Evolutionary conservation across 2,888 invertebrate species (phyloP), one percentile per base, ranked within the genome.

Genomic region (Hydrotaea cyrtoneurina): DNA sequence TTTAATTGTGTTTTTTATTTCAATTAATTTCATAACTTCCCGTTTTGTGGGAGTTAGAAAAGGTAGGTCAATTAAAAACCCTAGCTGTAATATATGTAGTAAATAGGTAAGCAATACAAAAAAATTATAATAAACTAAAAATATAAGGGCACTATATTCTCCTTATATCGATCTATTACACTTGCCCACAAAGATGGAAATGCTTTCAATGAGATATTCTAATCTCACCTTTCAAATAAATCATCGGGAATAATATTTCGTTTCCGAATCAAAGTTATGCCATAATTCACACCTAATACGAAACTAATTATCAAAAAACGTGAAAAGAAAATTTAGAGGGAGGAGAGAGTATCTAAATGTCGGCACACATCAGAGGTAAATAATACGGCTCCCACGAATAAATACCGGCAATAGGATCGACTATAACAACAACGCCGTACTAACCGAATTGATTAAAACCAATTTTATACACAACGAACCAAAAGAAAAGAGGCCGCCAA

Each of bases 301-400:
- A 75, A 81, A 81, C 71, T 71, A 75, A 84, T 78, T 84, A 79
- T 57, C 50, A 62, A 75, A 81, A 46, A 46, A 46, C 39, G 13
- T 46, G 17, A 69, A 36, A 17, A 64, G 31, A 36, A 43, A 43
- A 15, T 26, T 23, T 10, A 23, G 7, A 59, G 8, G 26, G 21
- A 62, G 11, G 8, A 69, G 76, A 84, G 77, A 73, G 77, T 80
- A 74, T 62, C 72, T 85, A 88, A 71, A 59, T 78, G 50, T 76
- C 90, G 90, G 89, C 77, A 75, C 71, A 90, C 88, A 90, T 90
- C 89, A 90, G 90, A 90, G 87, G 85, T 79, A 78, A 76, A 53
- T 80, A 73, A 87, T 69, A 83, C 86, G 86, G 86, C 81, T 83
- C 84, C 82, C 86, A 86, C 84, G 75, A 84, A 84, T 53, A 78